A percentile compares a stretch with the other conserved stretches of the same genome.
phyloP scores from a whole-genome alignment of 2,113 vertebrate genomes.

The Thymallus thymallus region DNA sequence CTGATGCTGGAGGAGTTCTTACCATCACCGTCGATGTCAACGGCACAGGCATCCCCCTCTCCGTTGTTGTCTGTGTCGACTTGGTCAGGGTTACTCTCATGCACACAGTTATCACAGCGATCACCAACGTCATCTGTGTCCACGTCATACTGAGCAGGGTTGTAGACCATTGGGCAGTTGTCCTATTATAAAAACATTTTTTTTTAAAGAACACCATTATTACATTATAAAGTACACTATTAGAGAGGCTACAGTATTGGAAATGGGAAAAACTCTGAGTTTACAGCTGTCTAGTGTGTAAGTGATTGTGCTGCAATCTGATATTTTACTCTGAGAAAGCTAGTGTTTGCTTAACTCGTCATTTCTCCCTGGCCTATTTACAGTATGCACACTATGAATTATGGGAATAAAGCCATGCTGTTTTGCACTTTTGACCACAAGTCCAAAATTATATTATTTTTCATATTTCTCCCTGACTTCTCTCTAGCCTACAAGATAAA shows the following conservation, averaged over 20 bases:
- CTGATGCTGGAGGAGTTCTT: slow-evolving; percentile 37
- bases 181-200: slow-evolving; percentile 77
- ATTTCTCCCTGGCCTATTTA: too few relatives aligned
- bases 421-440: too few relatives aligned
- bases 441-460: not conserved
- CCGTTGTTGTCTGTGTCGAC: slow-evolving; percentile 94
- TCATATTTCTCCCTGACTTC: slow-evolving; percentile 40
- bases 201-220: not conserved
- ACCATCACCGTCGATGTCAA: slow-evolving; percentile 98
- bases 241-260: too few relatives aligned
- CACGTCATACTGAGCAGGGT: slow-evolving; percentile 92
- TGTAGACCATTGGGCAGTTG: slow-evolving; percentile 93
- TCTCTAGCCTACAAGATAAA: slow-evolving; percentile 46
- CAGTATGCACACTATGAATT: too few relatives aligned
- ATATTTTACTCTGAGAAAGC: too few relatives aligned
- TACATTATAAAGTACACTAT: not conserved
- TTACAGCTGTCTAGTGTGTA: too few relatives aligned
- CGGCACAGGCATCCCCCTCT: slow-evolving; percentile 93
- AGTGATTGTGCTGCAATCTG: too few relatives aligned
- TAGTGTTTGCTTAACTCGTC: too few relatives aligned
- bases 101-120: slow-evolving; percentile 94
- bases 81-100: slow-evolving; percentile 94
- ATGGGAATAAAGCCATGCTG: too few relatives aligned
- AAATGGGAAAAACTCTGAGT: too few relatives aligned
- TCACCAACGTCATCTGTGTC: slow-evolving; percentile 95